phyloP scores from a whole-genome alignment of 2,888 invertebrate genomes.

The Belgica antarctica region DNA sequence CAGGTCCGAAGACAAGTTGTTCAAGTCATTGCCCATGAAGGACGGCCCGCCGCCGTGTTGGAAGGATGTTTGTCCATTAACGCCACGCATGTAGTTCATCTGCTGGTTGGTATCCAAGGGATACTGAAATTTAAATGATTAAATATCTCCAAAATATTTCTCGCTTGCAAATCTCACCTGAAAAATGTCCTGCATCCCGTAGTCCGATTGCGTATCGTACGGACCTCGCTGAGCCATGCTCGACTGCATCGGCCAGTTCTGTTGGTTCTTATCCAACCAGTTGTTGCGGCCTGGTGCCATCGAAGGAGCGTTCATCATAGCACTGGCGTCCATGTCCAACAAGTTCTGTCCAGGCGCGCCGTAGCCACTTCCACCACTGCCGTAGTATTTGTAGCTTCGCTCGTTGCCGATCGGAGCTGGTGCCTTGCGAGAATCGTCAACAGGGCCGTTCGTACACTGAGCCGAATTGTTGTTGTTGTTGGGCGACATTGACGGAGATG shows the following conservation, averaged over 20 bases:
- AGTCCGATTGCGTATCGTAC: conserved; percentile 46
- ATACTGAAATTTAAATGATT: conserved; percentile 5
- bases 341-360: not conserved
- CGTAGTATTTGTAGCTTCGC: conserved; percentile 64
- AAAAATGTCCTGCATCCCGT: conserved; percentile 53
- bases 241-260: conserved; percentile 35
- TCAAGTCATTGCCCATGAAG: not conserved
- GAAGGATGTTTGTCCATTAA: conserved; percentile 9
- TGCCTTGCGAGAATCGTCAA: conserved; percentile 55
- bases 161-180: conserved; percentile 48
- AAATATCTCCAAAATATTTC: not conserved
- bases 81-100: conserved; percentile 27
- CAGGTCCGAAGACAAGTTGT: conserved; percentile 28
- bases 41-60: not conserved
- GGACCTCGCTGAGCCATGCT: conserved; percentile 19
- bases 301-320: conserved; percentile 19
- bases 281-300: not conserved
- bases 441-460: conserved; percentile 46
- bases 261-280: conserved; percentile 32
- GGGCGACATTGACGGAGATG: conserved; percentile 55
- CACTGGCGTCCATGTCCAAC: conserved; percentile 17
- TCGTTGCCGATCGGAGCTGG: conserved; percentile 81
- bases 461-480: conserved; percentile 48
- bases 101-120: conserved; percentile 12
- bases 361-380: not conserved